Conservation (phyloP, 2,113 vertebrate species). For the Myocastor coypus region DNA sequence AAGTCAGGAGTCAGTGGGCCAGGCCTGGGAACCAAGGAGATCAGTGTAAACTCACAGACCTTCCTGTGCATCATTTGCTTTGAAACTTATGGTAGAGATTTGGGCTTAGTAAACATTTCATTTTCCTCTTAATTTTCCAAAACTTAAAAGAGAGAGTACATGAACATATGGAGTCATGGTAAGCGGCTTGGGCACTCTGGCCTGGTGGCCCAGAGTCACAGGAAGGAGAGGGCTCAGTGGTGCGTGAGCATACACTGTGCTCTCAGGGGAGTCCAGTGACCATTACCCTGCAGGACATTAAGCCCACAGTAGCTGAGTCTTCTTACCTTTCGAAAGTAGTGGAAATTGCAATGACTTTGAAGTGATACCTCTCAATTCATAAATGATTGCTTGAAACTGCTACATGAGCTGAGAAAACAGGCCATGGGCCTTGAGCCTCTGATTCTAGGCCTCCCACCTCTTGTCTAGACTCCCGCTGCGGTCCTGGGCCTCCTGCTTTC, state of each 20-base stretch:
- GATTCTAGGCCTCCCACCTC: not conserved
- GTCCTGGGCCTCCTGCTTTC: not conserved
- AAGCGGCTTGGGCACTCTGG: not conserved
- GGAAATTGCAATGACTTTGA: not conserved
- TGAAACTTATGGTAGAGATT: constrained; percentile 1
- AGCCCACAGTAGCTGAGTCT: not conserved
- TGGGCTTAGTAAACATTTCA: constrained; percentile 34
- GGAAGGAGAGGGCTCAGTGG: not conserved
- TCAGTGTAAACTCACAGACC: not conserved
- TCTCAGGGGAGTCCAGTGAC: not conserved
- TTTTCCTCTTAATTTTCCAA: constrained; percentile 30
- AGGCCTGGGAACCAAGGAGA: not conserved
- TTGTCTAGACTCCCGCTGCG: not conserved
- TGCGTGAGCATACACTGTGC: not conserved
- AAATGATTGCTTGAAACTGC: not conserved
- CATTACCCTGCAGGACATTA: not conserved
- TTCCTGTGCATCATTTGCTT: not conserved
- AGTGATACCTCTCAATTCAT: not conserved
- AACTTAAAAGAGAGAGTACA: not conserved
- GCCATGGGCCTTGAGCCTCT: not conserved
- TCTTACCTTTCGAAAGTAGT: not conserved
- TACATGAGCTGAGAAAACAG: not conserved
- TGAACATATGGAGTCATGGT: not conserved
- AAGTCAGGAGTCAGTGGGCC: not conserved
- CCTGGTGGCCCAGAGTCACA: not conserved